These are phyloP conservation scores for Manis pentadactyla DNA, from an alignment of 2,797 vertebrate genomes.

Conservation along the genomic window DNA sequence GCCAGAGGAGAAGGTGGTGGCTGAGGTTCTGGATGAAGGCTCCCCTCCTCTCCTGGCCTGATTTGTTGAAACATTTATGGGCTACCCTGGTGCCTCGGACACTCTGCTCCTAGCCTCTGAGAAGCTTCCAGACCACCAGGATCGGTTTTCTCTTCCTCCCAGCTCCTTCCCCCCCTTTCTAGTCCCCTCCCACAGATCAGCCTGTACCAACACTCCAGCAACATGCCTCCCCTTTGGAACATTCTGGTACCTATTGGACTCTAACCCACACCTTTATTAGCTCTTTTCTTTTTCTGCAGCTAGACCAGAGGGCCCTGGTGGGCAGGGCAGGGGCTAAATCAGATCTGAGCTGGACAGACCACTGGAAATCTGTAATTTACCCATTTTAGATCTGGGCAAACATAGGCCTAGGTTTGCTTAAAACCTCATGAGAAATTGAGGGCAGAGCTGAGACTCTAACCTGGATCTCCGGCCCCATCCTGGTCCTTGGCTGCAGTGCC, in stretches of 20 bases:
- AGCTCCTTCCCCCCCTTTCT: neutral
- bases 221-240: neutral
- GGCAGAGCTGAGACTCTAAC: neutral
- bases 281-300: neutral
- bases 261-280: neutral
- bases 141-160: neutral
- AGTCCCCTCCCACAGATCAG: too few relatives aligned
- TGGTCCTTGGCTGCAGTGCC: neutral
- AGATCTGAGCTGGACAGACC: neutral
- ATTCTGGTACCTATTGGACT: neutral
- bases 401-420: neutral
- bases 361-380: neutral
- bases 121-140: neutral
- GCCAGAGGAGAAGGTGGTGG: neutral
- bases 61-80: neutral
- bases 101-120: neutral
- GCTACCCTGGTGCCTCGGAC: fast-evolving
- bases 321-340: neutral
- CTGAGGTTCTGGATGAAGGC: neutral
- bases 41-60: neutral
- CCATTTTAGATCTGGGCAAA: neutral
- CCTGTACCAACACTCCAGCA: fast-evolving
- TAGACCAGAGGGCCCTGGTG: neutral
- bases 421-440: neutral
- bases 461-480: neutral